Conservation (phyloP, 2,888 invertebrate species). For the Cryptosula pallasiana region DNA sequence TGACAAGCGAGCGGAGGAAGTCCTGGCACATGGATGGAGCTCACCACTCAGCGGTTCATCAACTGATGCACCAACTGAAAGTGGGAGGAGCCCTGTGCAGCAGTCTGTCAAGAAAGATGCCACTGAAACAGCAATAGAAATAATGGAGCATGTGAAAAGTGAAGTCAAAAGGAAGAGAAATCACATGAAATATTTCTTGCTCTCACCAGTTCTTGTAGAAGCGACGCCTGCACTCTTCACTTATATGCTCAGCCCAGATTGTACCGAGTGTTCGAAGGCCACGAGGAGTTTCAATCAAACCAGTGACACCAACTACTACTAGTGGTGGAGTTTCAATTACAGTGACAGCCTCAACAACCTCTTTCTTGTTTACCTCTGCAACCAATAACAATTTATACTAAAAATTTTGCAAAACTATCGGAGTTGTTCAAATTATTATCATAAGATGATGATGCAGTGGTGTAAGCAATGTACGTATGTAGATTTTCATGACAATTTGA, state of each 20-base stretch:
- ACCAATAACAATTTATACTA: slow-evolving; percentile 32
- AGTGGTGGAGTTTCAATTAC: slow-evolving; percentile 97
- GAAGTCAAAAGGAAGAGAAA: neutral
- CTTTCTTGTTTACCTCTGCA: slow-evolving; percentile 97
- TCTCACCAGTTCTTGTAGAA: slow-evolving; percentile 99
- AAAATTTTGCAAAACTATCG: no score
- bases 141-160: neutral
- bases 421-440: no score
- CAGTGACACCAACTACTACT: slow-evolving; percentile 94
- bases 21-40: neutral
- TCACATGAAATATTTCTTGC: neutral
- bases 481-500: no score
- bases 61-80: neutral
- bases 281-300: slow-evolving; percentile 97
- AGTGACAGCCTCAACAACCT: slow-evolving; percentile 97
- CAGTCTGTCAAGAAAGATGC: neutral
- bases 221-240: slow-evolving; percentile 94
- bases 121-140: neutral
- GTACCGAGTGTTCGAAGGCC: slow-evolving; percentile 91
- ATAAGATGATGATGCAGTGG: no score
- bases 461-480: no score
- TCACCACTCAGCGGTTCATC: neutral
- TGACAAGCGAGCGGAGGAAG: slow-evolving; percentile 20
- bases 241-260: slow-evolving; percentile 97
- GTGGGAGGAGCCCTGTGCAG: slow-evolving; percentile 1